phyloP scores from a whole-genome alignment of 1,140 invertebrate species.

The Drosophila insularis region DNA sequence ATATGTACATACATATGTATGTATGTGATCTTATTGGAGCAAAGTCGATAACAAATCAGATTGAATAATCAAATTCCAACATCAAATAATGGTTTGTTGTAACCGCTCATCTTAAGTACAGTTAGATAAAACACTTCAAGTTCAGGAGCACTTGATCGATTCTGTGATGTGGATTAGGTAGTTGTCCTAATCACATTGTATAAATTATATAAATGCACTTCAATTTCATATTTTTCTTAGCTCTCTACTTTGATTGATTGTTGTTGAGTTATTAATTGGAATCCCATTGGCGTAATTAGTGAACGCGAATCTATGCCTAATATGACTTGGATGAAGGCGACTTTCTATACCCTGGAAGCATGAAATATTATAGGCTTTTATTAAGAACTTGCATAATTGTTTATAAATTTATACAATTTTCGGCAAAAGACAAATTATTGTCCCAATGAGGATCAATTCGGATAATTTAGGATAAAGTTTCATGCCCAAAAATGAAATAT shows the following conservation, averaged over 20 bases:
- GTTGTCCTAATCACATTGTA: not conserved
- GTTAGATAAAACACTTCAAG: too few species aligned
- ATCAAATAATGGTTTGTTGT: too few species aligned
- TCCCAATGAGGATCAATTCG: too few species aligned
- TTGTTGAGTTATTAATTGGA: conserved; percentile 1
- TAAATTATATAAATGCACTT: not conserved
- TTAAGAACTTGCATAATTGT: too few species aligned
- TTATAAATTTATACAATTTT: too few species aligned
- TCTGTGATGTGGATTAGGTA: not conserved
- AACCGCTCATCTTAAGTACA: too few species aligned
- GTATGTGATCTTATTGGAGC: not conserved
- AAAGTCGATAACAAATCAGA: not conserved
- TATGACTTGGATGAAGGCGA: not conserved
- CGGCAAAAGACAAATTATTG: too few species aligned
- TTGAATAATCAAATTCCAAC: not conserved
- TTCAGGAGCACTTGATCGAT: too few species aligned
- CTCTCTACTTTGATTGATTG: not conserved
- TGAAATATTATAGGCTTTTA: too few species aligned
- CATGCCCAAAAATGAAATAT: too few species aligned
- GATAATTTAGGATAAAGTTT: too few species aligned
- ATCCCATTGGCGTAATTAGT: not conserved
- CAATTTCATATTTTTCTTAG: not conserved
- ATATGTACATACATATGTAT: not conserved
- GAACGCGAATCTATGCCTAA: not conserved
- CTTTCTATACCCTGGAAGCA: not conserved